Percentiles rank a stretch among this genome's conserved stretches.
Evolutionary conservation across 2,113 vertebrate species (phyloP).

Genomic region (Picathartes gymnocephalus): DNA sequence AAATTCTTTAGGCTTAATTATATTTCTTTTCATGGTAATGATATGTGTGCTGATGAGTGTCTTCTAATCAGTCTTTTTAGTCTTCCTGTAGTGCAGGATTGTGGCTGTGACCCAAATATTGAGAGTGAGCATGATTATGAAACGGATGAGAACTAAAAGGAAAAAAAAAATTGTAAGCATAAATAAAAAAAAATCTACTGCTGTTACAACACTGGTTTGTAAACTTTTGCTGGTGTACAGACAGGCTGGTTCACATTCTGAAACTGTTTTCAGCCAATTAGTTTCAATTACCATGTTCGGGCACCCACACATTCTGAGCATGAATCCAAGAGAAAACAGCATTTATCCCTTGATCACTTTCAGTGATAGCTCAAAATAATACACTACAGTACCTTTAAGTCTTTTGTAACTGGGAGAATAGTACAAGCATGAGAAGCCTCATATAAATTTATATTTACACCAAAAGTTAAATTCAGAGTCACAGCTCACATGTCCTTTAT

Average conservation of each 20-base stretch:
- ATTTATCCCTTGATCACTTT: background rate
- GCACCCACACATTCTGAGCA: background rate
- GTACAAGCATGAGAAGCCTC: background rate
- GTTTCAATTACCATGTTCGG: background rate
- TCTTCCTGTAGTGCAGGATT: conserved; percentile 79
- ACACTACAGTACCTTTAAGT: background rate
- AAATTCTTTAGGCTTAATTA: background rate
- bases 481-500: background rate
- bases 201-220: background rate
- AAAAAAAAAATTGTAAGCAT: background rate
- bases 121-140: conserved; percentile 80
- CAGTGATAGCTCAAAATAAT: background rate
- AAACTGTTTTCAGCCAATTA: background rate
- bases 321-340: background rate
- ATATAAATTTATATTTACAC: background rate
- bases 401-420: background rate
- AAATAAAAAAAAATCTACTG: background rate
- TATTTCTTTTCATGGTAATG: background rate
- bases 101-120: conserved; percentile 88
- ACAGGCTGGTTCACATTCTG: background rate
- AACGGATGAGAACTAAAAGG: conserved; percentile 84
- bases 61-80: conserved; percentile 73
- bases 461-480: background rate
- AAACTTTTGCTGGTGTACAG: background rate
- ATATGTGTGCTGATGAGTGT: background rate